Evolutionary conservation across 2,888 invertebrate genomes (phyloP).

Genomic region (Cephus spinipes): DNA sequence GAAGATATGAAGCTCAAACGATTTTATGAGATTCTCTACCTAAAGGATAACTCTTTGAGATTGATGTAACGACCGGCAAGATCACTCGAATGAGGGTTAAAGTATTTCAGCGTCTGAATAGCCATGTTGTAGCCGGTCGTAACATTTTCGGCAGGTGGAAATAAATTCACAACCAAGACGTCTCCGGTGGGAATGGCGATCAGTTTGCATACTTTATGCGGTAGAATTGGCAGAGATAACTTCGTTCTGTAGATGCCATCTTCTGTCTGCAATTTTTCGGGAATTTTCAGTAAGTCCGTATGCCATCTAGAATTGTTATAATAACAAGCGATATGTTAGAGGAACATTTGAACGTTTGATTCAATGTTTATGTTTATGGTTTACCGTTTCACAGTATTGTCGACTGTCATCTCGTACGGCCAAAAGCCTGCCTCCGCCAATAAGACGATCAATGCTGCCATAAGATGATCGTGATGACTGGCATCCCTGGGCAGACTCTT

Average conservation of each 20-base stretch:
- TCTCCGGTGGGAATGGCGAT: conserved; percentile 55
- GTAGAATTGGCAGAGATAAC: conserved; percentile 32
- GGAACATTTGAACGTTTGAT: not conserved
- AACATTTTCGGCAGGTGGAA: conserved; percentile 28
- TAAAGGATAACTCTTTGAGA: conserved; percentile 51
- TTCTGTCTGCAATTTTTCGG: conserved; percentile 39
- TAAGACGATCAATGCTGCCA: conserved; percentile 50
- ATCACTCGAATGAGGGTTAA: conserved; percentile 51
- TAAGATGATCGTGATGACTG: conserved; percentile 50
- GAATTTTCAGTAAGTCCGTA: conserved; percentile 30
- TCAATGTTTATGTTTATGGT: not conserved
- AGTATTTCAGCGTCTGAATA: conserved; percentile 47
- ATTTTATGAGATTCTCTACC: conserved; percentile 30
- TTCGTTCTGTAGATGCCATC: conserved; percentile 42
- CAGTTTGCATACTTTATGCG: conserved; percentile 42
- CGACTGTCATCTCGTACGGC: not conserved
- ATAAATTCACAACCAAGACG: conserved; percentile 50
- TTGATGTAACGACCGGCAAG: conserved; percentile 46
- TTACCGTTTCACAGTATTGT: not conserved
- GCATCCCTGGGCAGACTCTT: conserved; percentile 37
- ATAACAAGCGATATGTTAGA: not conserved
- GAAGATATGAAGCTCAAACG: not conserved
- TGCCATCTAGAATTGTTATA: conserved; percentile 23
- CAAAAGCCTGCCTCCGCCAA: conserved; percentile 51
- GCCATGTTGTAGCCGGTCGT: conserved; percentile 33